Evolutionary conservation across 2,113 vertebrate species (phyloP), one percentile per base, ranked within the genome.

Genomic region (Leucoraja erinaceus): DNA sequence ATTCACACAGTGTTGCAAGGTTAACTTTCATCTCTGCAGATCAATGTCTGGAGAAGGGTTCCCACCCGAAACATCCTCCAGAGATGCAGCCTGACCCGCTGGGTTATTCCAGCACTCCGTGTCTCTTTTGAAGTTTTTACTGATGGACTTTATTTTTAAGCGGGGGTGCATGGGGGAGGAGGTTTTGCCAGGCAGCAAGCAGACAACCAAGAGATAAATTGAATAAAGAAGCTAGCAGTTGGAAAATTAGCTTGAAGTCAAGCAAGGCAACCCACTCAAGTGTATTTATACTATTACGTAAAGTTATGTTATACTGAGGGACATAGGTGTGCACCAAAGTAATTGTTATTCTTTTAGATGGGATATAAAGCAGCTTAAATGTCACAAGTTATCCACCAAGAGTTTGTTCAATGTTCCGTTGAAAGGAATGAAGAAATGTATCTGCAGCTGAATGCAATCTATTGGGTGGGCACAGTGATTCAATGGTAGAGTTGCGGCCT

Each of bases 211-310:
- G 12, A 61, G 81, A 61, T 61, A 66, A n/a, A 31, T 61, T 25
- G 81, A 86, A 86, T 88, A 88, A 88, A 66, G 59, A n/a, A 31
- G 83, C 83, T 31, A 88, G 83, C 83, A 88, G 59, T 88, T 66
- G 83, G 56, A 88, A 88, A 88, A 88, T 88, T 88, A 88, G 83
- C 83, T 88, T 88, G n/a, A 88, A 88, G 83, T 88, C 83, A 88
- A 63, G 59, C 59, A 88, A n/a, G 56, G 63, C 11, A n/a, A 61
- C 59, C 59, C 83, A 88, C 14, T 88, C 59, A 88, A 88, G 83
- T 63, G 59, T 88, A 31, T 61, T 88, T 86, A 31, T 63, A 31
- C 83, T 66, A 31, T 88, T 88, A 31, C 0, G n/a, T 14, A 61
- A 88, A 63, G 59, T n/a, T 28, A 88, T 63, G 56, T 88, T 88